These are phyloP conservation scores for Promerops cafer DNA, from an alignment of 2,113 vertebrate genomes.

Conservation along the genomic window DNA sequence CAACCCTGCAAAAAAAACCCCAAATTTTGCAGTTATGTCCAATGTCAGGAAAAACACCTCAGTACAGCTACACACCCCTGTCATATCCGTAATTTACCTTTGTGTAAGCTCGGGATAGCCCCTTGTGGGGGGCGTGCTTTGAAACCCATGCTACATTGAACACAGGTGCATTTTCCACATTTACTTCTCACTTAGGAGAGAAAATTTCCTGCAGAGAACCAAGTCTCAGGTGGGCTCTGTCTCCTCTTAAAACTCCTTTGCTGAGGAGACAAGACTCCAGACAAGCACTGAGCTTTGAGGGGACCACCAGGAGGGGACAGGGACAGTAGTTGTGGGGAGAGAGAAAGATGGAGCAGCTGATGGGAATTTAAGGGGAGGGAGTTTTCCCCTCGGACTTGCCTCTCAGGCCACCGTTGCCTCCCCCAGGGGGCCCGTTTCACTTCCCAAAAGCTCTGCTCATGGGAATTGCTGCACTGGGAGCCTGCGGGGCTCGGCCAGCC, in stretches of 20 bases:
- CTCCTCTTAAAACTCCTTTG: neutral
- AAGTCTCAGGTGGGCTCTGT: neutral
- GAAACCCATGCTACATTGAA: neutral
- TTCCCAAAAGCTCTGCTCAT: neutral
- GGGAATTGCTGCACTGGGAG: neutral
- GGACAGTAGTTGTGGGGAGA: neutral
- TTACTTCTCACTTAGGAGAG: neutral
- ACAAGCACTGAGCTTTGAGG: neutral
- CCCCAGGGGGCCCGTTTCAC: neutral
- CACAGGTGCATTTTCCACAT: neutral
- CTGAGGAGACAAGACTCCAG: neutral
- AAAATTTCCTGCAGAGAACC: neutral
- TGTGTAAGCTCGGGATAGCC: neutral
- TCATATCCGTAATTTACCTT: neutral
- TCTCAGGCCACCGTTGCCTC: neutral
- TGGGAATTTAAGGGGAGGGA: neutral
- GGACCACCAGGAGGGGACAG: neutral
- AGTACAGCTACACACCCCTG: neutral
- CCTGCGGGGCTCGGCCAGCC: accelerated
- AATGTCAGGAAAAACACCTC: neutral
- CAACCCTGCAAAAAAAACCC: neutral
- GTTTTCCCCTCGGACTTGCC: neutral
- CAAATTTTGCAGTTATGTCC: neutral
- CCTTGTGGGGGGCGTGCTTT: neutral
- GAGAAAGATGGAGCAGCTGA: neutral